Base-by-base conservation (phyloP, 2,797 vertebrate genomes). In the Lutjanus campechanus region DNA sequence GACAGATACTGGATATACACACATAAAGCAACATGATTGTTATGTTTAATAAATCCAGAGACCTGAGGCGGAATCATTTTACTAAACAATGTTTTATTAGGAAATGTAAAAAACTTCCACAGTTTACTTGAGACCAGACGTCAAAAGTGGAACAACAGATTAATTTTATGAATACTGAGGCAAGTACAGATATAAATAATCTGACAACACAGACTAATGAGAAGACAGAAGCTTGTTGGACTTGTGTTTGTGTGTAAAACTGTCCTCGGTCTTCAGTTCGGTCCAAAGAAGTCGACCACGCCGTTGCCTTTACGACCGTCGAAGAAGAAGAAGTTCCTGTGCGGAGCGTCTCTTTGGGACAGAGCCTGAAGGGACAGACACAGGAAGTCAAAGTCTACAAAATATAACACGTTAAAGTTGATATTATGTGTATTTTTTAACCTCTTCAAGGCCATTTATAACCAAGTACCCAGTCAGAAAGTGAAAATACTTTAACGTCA, bases 241-340 rank as follows among this genome's bases (percentile, higher is more conserved):
- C n/a, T 60, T 29, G 20, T 8, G 0, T 67, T 8, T 50, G 44
- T 54, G 19, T 71, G 69, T 55, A 50, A 69, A 84, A 69, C 8
- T 0, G 17, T 61, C 36, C 12, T 1, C n/a, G n/a, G n/a, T 16
- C 73, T 81, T 94, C 65, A 95, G 76, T 96, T 94, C 0, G 94
- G 91, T 59, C 96, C 96, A 2, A 99, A 95, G 87, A 93, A 96
- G 85, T 98, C 97, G 13, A 99, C 97, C 11, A 97, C 75, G 0
- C 97, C 97, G 4, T 89, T 97, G 47, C 98, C 97, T 91, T 96
- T 97, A 43, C 96, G 94, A 11, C 96, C 97, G 0, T 99, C 96
- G 0, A 99, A 99, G 92, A 99, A 98, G 95, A 99, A 99, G 93
- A 97, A 98, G 89, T 99, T 99, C 85, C 97, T 96, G 94, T 97